Percentiles rank a stretch among this genome's conserved stretches.
These are phyloP conservation scores for Zootermopsis nevadensis DNA, from an alignment of 2,888 invertebrate genomes.

Conservation along the genomic window DNA sequence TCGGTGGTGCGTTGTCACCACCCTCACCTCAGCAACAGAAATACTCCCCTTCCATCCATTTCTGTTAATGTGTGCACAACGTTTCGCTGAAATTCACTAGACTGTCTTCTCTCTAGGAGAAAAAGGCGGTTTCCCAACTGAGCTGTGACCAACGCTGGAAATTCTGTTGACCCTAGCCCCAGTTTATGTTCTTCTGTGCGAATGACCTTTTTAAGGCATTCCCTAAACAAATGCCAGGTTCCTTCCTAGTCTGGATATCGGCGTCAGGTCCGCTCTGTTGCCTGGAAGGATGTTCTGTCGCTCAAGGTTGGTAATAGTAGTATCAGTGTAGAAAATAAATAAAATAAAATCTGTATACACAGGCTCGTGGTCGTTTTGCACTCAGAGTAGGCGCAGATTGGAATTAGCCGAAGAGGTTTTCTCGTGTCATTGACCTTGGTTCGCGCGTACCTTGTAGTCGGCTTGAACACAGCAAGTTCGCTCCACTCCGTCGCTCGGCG, in stretches of 20 bases:
- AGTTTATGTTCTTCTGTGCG: too few relatives aligned
- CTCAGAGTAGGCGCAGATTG: conserved; percentile 41
- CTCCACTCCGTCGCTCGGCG: conserved; percentile 6
- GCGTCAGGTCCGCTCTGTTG: background rate
- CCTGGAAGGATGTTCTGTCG: background rate
- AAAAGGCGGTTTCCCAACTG: too few relatives aligned
- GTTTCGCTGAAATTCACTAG: too few relatives aligned
- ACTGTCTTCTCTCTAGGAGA: too few relatives aligned
- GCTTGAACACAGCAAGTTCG: background rate
- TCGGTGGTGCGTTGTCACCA: background rate
- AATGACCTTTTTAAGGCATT: background rate
- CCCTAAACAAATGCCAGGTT: background rate
- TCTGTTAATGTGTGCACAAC: background rate
- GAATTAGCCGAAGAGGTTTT: conserved; percentile 31
- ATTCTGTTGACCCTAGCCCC: too few relatives aligned
- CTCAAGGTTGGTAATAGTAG: conserved; percentile 26
- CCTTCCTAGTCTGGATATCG: background rate
- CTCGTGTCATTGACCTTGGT: conserved; percentile 39
- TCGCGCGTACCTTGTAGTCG: conserved; percentile 26
- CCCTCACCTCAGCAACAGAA: background rate
- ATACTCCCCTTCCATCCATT: background rate
- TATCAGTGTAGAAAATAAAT: conserved; percentile 9
- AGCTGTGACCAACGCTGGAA: background rate
- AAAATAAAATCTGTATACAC: background rate
- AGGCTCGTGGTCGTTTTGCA: conserved; percentile 33